Base-by-base conservation (phyloP, 2,888 invertebrate species). In the Agrilus cyanescens region DNA sequence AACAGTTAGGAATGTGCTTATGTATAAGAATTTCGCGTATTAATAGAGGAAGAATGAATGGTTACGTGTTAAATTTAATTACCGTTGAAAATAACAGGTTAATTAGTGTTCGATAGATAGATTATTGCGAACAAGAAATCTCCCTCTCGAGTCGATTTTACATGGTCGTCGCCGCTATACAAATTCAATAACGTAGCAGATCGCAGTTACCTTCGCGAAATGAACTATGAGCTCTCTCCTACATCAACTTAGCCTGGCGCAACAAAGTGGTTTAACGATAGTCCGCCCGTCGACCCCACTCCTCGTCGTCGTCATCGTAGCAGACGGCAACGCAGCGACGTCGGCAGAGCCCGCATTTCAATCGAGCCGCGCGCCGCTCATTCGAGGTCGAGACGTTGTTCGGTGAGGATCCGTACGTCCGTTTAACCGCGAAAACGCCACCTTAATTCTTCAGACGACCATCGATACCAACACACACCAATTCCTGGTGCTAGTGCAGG, bases 361-460 rank as follows among this genome's bases (percentile, higher is more conserved):
- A 45, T 52, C 53, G 55, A 54, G 50, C 54, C 57, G 56, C 57
- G 56, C 56, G 54, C 53, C 56, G 51, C 56, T 54, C 57, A 57
- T 57, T 57, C 56, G 58, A 56, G 57, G 53, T 48, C 49, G 51
- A 50, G 51, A 48, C 46, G 44, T 48, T 45, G 37, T 15, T 16
- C 37, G 35, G 38, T 34, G 47, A 29, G 8, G 37, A 13, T 37
- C 35, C 47, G 42, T 40, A 46, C 39, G 42, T 46, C 36, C 43
- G 40, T 37, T 47, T 43, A 39, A 42, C 48, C 51, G 51, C 51
- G 53, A 51, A 25, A 25, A 25, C 25, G 25, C 50, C 50, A 46
- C 37, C 48, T 44, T 49, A 45, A 44, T 46, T 47, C 37, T 34
- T 40, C 41, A 40, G 32, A 44, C 46, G 46, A 44, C 44, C 44